Conservation (phyloP, 2,888 invertebrate species). For the Leuctra nigra region DNA sequence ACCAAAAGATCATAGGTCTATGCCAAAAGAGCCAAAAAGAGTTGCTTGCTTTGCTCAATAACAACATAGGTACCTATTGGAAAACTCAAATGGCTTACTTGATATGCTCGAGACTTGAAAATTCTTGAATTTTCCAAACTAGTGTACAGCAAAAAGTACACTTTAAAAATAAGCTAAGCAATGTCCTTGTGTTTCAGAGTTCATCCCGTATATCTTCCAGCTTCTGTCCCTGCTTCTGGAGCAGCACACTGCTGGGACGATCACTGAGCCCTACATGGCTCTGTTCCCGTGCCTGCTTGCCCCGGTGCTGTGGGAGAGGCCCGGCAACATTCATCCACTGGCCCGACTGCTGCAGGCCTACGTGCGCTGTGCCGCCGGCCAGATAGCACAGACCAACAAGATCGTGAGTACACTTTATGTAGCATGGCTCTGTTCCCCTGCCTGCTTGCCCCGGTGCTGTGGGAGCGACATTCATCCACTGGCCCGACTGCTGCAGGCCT, state of each 20-base stretch:
- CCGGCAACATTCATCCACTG: constrained; percentile 89
- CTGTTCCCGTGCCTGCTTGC: constrained; percentile 85
- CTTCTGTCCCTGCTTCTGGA: constrained; percentile 87
- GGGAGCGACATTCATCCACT: constrained; percentile 94
- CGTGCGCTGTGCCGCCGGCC: constrained; percentile 62
- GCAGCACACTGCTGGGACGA: constrained; percentile 50
- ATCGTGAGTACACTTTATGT: constrained; percentile 54
- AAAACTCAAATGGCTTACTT: no score
- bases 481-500: constrained; percentile 85
- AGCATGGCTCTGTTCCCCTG: constrained; percentile 84
- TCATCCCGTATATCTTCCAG: constrained; percentile 98
- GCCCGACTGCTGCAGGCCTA: constrained; percentile 88
- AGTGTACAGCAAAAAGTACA: no score
- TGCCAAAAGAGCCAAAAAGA: no score
- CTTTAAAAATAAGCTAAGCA: no score
- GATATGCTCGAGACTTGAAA: no score
- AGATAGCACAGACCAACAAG: constrained; percentile 62
- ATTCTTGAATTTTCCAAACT: no score
- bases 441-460: constrained; percentile 80
- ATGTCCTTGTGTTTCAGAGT: no score
- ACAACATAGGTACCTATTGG: no score
- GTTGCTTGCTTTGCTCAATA: no score
- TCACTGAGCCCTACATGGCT: constrained; percentile 80
- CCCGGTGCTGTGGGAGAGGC: constrained; percentile 88
- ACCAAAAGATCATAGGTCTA: no score